Base-by-base conservation (phyloP, 1,140 invertebrate genomes). In the Uloborus diversus region DNA sequence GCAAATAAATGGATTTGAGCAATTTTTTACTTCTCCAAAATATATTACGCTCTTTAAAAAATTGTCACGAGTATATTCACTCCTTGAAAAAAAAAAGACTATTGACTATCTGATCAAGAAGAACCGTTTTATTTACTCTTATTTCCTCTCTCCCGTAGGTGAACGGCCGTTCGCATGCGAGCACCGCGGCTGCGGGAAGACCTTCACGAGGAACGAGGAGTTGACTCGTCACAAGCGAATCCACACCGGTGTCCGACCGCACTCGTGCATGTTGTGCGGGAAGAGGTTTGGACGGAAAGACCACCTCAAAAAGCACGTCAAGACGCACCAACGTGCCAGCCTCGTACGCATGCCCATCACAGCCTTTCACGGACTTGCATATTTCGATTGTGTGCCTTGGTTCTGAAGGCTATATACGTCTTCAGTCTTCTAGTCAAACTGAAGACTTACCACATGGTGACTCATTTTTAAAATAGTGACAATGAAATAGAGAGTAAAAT, bases 211-310 rank as follows among this genome's bases (percentile, higher is more conserved):
- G 86, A 97, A 97, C 86, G 96, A 95, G 33, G 95, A 97, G 86
- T 88, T 97, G 81, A 90, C 94, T 23, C 89, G 95, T 51, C 95
- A 98, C 86, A 91, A 93, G 88, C 94, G 94, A 84, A 90, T 95
- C 53, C 95, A 97, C 86, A 87, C 88, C 1, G 89, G 89, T 0
- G 30, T 82, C n/a, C 70, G 84, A 4, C 94, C 94, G 14, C 95
- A 92, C 85, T 88, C 90, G 57, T 97, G 95, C 87, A 23, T 32
- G 2, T 90, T 90, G 37, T 96, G 95, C 85, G 90, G 91, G 56
- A 97, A 97, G 87, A 93, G 94, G 27, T 97, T 97, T 86, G 96
- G 95, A 81, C 90, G 96, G 64, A 95, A 96, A 86, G 96, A 98
- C 86, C 96, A 98, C 86, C 94, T 97, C 93, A 90, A 94, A 73